phyloP scores from a whole-genome alignment of 2,113 vertebrate genomes.

The Phaethon lepturus region DNA sequence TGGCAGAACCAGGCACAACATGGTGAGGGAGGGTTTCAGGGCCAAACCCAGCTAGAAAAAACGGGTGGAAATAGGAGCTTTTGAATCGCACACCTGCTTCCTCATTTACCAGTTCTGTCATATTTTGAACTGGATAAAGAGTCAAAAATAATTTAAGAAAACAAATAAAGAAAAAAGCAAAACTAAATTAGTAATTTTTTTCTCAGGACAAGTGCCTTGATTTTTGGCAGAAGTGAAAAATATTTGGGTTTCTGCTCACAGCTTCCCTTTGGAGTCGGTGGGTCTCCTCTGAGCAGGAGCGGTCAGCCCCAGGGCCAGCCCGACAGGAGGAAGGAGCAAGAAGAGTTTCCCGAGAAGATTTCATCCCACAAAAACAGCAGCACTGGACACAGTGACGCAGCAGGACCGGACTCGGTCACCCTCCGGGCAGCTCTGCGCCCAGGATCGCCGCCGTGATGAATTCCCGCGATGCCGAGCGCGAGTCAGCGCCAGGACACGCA shows the following conservation, averaged over 20 bases:
- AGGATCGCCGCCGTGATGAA: fast-evolving
- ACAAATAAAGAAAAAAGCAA: not conserved
- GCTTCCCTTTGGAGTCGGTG: not conserved
- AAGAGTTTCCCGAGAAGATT: not conserved
- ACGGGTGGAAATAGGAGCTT: not conserved
- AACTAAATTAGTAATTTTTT: fast-evolving
- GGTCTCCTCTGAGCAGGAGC: not conserved
- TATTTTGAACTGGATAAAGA: not conserved
- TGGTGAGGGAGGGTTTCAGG: not conserved
- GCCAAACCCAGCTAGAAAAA: not conserved
- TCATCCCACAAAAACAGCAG: not conserved
- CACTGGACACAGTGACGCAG: too few relatives aligned
- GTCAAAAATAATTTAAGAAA: not conserved
- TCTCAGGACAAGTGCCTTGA: not conserved
- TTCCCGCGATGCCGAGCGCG: not conserved
- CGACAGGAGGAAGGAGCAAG: not conserved
- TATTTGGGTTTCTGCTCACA: not conserved
- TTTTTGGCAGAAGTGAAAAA: not conserved
- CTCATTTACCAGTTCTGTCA: not conserved
- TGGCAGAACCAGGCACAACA: not conserved
- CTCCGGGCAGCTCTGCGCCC: not conserved
- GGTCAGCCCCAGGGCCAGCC: not conserved
- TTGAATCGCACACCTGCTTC: not conserved
- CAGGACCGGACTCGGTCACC: not conserved
- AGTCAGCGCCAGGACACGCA: fast-evolving